Evolutionary conservation across 2,797 vertebrate genomes (phyloP).

Genomic region (Cossypha polioptera): DNA sequence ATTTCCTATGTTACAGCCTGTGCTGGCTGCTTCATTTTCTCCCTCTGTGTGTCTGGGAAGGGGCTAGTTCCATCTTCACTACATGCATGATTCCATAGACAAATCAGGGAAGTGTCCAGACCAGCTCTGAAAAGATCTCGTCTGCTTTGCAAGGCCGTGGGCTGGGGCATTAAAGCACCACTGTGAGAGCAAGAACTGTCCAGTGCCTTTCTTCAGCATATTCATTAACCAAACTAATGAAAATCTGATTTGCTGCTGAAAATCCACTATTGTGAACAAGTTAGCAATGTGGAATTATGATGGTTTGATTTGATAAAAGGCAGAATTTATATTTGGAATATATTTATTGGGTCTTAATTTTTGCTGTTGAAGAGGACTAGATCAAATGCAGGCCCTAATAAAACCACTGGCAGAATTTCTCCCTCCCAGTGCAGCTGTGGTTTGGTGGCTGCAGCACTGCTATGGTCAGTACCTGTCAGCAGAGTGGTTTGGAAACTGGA

Average conservation of each 20-base stretch:
- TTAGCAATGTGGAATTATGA: neutral
- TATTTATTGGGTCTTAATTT: neutral
- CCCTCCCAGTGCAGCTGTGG: neutral
- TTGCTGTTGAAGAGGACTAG: neutral
- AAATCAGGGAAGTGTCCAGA: neutral
- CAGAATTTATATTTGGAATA: neutral
- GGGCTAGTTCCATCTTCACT: neutral
- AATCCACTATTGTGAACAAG: neutral
- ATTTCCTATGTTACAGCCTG: neutral
- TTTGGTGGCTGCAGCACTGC: neutral
- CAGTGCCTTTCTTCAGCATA: neutral
- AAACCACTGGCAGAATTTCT: neutral
- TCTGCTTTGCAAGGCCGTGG: neutral
- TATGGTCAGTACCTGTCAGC: neutral
- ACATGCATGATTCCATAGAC: accelerated
- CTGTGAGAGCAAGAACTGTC: neutral
- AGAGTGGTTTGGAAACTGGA: neutral
- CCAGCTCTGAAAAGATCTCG: neutral
- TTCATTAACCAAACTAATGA: neutral
- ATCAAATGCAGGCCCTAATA: neutral
- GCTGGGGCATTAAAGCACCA: neutral
- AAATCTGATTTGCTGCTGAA: neutral
- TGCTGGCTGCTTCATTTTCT: neutral
- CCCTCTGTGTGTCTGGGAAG: neutral
- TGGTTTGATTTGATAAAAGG: neutral